Base-by-base conservation (phyloP, 2,888 invertebrate genomes). In the Catocala nupta region DNA sequence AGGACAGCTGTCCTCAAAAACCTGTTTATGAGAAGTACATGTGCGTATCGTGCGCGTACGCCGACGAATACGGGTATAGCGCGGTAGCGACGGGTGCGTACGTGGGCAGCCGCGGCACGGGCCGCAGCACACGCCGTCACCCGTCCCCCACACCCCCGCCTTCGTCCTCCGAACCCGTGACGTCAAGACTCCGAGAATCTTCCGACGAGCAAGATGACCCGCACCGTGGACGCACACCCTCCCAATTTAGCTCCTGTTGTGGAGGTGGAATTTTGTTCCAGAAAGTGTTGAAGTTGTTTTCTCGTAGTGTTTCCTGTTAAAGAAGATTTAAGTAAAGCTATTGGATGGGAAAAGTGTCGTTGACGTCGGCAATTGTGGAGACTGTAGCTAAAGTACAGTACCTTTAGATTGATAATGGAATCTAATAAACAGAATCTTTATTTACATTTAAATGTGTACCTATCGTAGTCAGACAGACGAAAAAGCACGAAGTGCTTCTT, bases 131-230 rank as follows among this genome's bases (percentile, higher is more conserved):
- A 55, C 88, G 90, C 72, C 91, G 93, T 93, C 93, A 93, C 88
- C 90, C 93, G 43, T 87, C 90, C 0, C 87, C 90, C 0, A 88
- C 90, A 0, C 88, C 90, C 0, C 89, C 91, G 0, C 92, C 93
- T 66, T 94, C 94, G 66, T 94, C 94, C 76, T 94, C 94, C 0
- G 94, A 94, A 5, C 94, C 94, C 89, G 94, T 94, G 49, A 94
- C 94, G 80, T 94, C 94, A 3, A 94, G 83, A 63, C 93, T 94
- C 49, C 94, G 80, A 0, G 94, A 94, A 64, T 94, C 94, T 65
- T 94, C 94, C 0, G 94, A 94, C 33, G 92, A 91, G 66, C 90
- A 92, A 0, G 93, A 90, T 0, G 94, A 94, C 0, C 85, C 84
- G 68, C 90, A 90, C 7, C 90, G 84, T 5, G 83, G 77, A 2